Evolutionary conservation across 2,113 vertebrate genomes (phyloP).

Genomic region (Ornithorhynchus anatinus): DNA sequence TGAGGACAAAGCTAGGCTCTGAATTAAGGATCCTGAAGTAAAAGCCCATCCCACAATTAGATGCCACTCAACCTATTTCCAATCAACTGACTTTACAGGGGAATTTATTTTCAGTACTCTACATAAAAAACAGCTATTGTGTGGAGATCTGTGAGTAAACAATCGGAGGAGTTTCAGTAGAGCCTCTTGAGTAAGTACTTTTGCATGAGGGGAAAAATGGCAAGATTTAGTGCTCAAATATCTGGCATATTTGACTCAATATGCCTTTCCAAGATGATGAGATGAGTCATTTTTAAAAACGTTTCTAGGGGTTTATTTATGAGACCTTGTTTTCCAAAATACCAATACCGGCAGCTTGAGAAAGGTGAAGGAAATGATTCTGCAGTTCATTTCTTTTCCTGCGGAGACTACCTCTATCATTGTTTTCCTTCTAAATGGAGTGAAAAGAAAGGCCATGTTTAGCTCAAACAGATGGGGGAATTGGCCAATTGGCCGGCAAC

Average conservation of each 20-base stretch:
- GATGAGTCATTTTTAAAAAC: not conserved
- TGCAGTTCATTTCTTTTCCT: not conserved
- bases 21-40: too few relatives aligned
- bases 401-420: not conserved
- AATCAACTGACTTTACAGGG: too few relatives aligned
- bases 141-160: too few relatives aligned
- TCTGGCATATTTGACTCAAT: not conserved
- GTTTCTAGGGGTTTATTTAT: conserved; percentile 10
- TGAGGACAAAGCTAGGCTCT: too few relatives aligned
- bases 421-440: not conserved
- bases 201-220: not conserved
- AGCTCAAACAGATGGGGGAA: not conserved
- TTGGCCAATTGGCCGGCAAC: too few relatives aligned
- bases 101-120: too few relatives aligned
- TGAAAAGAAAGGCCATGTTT: not conserved
- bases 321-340: not conserved
- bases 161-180: too few relatives aligned
- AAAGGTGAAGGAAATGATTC: not conserved
- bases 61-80: too few relatives aligned
- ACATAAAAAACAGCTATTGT: too few relatives aligned
- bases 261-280: conserved; percentile 7
- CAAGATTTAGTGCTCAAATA: not conserved
- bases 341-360: not conserved
- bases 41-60: too few relatives aligned
- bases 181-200: too few relatives aligned